A percentile compares a stretch with the other conserved stretches of the same genome.
Evolutionary conservation across 2,797 vertebrate genomes (phyloP).

Genomic region (Alcedo atthis): DNA sequence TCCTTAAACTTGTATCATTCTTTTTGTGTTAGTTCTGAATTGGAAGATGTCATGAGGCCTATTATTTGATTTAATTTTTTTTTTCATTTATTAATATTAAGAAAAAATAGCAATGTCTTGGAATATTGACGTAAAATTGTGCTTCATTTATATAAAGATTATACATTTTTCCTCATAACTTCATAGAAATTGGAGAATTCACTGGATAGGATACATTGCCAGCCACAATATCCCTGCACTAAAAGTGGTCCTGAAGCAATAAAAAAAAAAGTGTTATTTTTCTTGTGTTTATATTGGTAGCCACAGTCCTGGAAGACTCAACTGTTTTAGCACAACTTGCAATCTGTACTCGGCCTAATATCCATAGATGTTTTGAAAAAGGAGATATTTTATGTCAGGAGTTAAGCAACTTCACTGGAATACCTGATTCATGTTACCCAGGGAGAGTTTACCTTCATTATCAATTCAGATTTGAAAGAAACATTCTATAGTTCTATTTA

Average conservation of each 20-base stretch:
- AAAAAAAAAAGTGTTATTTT: neutral
- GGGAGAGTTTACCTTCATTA: neutral
- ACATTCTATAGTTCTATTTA: neutral
- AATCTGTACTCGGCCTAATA: neutral
- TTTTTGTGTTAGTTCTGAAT: neutral
- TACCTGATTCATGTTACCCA: neutral
- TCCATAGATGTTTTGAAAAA: neutral
- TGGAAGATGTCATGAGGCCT: neutral
- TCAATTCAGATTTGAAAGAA: conserved; percentile 6
- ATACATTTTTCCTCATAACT: neutral
- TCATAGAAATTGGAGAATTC: neutral
- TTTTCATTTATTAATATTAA: neutral
- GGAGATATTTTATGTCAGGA: neutral
- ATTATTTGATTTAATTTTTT: neutral
- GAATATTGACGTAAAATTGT: neutral
- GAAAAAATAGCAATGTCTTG: neutral
- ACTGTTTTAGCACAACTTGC: neutral
- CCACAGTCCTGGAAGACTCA: neutral
- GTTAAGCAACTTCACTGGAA: neutral
- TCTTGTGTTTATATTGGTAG: neutral
- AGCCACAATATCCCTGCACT: neutral
- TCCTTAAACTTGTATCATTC: neutral
- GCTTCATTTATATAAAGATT: neutral
- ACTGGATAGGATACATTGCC: neutral
- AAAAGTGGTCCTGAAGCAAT: neutral